Percentiles rank a stretch among this genome's conserved stretches.
Evolutionary conservation across 2,113 vertebrate genomes (phyloP).

Genomic region (Gila orcuttii): DNA sequence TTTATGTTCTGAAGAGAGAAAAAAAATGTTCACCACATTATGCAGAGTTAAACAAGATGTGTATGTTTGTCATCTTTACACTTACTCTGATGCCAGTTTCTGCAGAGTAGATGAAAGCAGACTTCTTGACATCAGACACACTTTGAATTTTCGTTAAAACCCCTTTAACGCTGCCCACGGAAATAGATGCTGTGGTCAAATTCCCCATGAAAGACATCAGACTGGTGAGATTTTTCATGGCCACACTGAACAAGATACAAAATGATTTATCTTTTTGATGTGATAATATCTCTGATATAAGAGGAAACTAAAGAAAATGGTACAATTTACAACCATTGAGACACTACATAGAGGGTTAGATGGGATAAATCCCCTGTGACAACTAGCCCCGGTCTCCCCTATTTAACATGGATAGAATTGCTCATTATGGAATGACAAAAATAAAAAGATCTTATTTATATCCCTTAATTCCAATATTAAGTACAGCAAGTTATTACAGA

Average conservation of each 20-base stretch:
- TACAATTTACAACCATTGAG: neutral
- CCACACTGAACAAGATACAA: conserved; percentile 35
- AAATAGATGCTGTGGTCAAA: conserved; percentile 13
- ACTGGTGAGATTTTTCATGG: neutral
- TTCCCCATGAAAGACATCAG: neutral
- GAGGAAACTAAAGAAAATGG: neutral
- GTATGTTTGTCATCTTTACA: conserved; percentile 12
- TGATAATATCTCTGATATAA: neutral
- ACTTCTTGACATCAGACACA: accelerated
- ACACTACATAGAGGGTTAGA: neutral
- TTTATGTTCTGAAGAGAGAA: neutral
- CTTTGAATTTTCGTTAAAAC: conserved; percentile 45
- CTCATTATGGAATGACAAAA: too few species aligned
- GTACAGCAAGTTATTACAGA: neutral
- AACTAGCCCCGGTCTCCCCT: neutral
- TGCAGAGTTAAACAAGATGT: neutral
- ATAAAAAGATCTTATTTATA: neutral
- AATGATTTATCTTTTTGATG: neutral
- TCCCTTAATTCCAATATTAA: too few species aligned
- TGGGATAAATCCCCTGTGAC: neutral
- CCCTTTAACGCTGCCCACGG: conserved; percentile 42
- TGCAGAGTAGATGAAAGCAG: conserved; percentile 23
- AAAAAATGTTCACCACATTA: too few species aligned
- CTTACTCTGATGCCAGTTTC: conserved; percentile 52
- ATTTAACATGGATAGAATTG: neutral